Percentiles rank a stretch among this genome's conserved stretches.
phyloP scores from a whole-genome alignment of 2,113 vertebrate genomes.

The Galemys pyrenaicus region DNA sequence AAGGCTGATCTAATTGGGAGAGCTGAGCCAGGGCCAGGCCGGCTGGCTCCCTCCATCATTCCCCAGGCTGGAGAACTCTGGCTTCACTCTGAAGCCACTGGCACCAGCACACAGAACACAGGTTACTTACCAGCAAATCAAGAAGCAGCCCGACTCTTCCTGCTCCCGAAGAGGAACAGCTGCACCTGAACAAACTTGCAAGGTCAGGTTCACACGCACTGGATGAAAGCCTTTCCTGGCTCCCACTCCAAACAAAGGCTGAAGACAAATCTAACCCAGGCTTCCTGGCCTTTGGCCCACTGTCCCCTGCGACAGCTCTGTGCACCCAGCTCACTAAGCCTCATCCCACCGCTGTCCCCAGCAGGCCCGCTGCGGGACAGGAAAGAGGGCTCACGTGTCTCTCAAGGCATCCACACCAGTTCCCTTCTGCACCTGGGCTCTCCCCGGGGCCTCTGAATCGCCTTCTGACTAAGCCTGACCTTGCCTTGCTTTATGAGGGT shows the following conservation, averaged over 20 bases:
- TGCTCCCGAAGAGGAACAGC: slow-evolving; percentile 30
- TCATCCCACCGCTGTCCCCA: background rate
- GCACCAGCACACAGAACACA: slow-evolving; percentile 46
- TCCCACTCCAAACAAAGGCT: background rate
- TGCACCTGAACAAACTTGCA: slow-evolving; percentile 71
- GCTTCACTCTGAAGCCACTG: slow-evolving; percentile 46
- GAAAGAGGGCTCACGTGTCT: slow-evolving; percentile 55
- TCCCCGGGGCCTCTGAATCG: slow-evolving; percentile 68
- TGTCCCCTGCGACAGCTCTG: background rate
- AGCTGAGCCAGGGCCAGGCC: slow-evolving; percentile 50
- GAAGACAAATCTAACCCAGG: slow-evolving; percentile 36
- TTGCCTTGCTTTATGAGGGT: slow-evolving; percentile 71
- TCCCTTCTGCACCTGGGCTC: slow-evolving; percentile 69
- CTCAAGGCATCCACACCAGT: background rate
- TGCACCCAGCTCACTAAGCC: background rate
- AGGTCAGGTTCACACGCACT: background rate
- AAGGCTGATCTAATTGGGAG: slow-evolving; percentile 58
- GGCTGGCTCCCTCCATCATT: background rate
- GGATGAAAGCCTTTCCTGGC: slow-evolving; percentile 44
- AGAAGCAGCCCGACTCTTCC: slow-evolving; percentile 45
- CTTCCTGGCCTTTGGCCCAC: background rate
- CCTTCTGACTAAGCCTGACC: slow-evolving; percentile 76
- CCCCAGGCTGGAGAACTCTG: background rate
- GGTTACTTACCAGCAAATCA: slow-evolving; percentile 54
- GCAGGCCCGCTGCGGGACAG: background rate